Evolutionary conservation across 2,888 invertebrate species (phyloP).

Genomic region (Nemapogon koenigi): DNA sequence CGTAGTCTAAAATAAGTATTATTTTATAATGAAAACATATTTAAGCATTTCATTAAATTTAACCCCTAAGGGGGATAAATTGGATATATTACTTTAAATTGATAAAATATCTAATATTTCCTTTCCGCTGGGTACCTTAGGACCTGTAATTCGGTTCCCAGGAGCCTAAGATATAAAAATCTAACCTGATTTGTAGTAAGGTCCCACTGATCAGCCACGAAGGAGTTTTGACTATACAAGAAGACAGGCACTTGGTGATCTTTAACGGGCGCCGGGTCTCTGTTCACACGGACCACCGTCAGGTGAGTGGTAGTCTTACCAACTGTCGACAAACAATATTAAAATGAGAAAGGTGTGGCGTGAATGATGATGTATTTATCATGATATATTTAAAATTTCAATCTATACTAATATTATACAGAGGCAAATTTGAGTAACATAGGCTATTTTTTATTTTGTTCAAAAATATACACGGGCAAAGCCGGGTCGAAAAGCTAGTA

Average conservation of each 20-base stretch:
- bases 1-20: no score
- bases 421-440: not conserved
- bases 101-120: no score
- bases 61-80: no score
- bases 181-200: constrained; percentile 80
- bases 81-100: no score
- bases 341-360: not conserved
- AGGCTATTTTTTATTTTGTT: not conserved
- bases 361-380: not conserved
- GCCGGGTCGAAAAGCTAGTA: no score
- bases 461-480: not conserved
- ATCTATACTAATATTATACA: no score
- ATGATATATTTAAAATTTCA: not conserved
- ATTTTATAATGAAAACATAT: no score
- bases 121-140: no score
- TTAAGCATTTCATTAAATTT: no score
- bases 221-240: constrained; percentile 70
- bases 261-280: constrained; percentile 74
- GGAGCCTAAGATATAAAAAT: constrained; percentile 6
- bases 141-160: no score
- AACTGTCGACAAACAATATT: constrained; percentile 45
- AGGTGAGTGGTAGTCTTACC: constrained; percentile 78
- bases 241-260: constrained; percentile 85
- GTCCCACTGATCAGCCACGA: constrained; percentile 78
- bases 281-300: constrained; percentile 74